Evolutionary conservation across 2,113 vertebrate species (phyloP).

Genomic region (Lasiurus borealis): DNA sequence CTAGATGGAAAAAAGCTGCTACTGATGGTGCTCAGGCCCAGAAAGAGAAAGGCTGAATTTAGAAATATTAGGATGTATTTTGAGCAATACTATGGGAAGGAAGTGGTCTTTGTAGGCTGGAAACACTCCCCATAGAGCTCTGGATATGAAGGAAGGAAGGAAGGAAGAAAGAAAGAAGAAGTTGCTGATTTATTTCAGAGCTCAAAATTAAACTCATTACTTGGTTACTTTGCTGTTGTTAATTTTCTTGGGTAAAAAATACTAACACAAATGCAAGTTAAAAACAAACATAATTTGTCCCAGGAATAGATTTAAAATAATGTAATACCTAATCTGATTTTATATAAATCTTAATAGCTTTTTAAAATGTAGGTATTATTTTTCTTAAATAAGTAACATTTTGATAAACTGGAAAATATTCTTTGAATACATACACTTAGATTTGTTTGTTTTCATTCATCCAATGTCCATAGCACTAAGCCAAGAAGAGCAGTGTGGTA

Average conservation of each 20-base stretch:
- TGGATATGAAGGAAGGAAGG: not conserved
- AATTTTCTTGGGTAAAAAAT: conserved; percentile 6
- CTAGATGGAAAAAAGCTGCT: not conserved
- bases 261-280: not conserved
- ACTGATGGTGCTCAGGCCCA: not conserved
- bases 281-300: conserved; percentile 40
- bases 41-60: conserved; percentile 16
- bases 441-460: not conserved
- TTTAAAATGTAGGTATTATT: not conserved
- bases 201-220: conserved; percentile 6
- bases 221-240: not conserved
- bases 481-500: not conserved
- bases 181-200: not conserved
- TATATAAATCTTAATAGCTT: not conserved
- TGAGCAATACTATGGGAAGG: not conserved
- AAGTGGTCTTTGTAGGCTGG: not conserved
- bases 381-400: conserved; percentile 13
- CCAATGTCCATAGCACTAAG: not conserved
- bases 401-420: not conserved
- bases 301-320: not conserved
- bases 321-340: conserved; percentile 20
- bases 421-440: not conserved
- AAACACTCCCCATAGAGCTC: not conserved
- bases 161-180: too few relatives aligned
- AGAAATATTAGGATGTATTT: not conserved